Base-by-base conservation (phyloP, 2,888 invertebrate genomes). In the Pecten maximus region DNA sequence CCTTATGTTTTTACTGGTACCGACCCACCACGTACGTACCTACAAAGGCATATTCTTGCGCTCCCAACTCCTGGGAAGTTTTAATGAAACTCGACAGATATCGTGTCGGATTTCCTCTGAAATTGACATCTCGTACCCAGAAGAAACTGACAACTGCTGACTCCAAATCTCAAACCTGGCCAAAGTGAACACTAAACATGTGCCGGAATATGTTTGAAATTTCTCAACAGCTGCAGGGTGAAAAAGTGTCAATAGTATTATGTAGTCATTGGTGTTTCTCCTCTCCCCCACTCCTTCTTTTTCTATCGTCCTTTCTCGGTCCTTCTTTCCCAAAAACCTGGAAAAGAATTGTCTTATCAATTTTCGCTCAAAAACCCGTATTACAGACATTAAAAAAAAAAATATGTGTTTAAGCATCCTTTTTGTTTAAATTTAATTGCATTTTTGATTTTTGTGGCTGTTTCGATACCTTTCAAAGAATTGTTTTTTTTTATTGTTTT, bases 41-140 rank as follows among this genome's bases (percentile, higher is more conserved):
- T 74, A 74, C 35, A 74, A 74, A 28, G 74, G 74, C 28, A 74
- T 74, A 28, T 28, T 35, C 74, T 74, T 23, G 74, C 35, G 74
- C 35, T 54, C 74, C 19, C 74, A 74, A 74, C 74, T 74, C 74
- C 74, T 74, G 50, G 23, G 88, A 89, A 91, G 89, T 91, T 89
- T 91, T 89, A 91, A 91, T 89, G 89, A 88, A 89, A 91, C 44
- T 88, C 91, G 91, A 89, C 91, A 89, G 91, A 74, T 44, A 15
- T 40, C 44, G 35, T 40, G 54, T 91, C 89, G 88, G 91, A 48
- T 91, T 91, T 91, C 91, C 40, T 16, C 48, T 44, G 48, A 50
- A 89, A 89, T 88, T 91, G 91, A 91, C 89, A 89, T 89, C 88
- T 44, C 44, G 60, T 74, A 48, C 86, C 89, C 40, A 40, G 60